These are phyloP conservation scores for Myxocyprinus asiaticus DNA, from an alignment of 2,113 vertebrate genomes.

Conservation along the genomic window DNA sequence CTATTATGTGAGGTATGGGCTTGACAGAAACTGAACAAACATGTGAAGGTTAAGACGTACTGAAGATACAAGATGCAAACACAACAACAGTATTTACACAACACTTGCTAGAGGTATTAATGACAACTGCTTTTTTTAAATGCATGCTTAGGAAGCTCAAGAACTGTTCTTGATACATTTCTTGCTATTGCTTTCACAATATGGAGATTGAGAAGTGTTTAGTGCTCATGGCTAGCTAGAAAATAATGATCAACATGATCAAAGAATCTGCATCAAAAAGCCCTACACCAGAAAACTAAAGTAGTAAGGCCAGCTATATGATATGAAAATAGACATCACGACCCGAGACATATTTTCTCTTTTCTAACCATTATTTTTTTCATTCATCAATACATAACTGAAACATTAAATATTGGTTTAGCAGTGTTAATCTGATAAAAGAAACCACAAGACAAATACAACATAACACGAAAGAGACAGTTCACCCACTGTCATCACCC, in stretches of 20 bases:
- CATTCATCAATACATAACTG: slow-evolving; percentile 24
- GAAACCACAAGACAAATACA: slow-evolving; percentile 17
- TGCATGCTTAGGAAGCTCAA: slow-evolving; percentile 36
- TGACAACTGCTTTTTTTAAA: slow-evolving; percentile 13
- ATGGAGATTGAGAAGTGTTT: slow-evolving; percentile 5
- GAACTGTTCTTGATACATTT: slow-evolving; percentile 37
- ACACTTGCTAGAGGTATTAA: background rate
- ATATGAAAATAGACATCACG: slow-evolving; percentile 42
- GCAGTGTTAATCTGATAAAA: slow-evolving; percentile 4
- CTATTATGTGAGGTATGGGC: background rate
- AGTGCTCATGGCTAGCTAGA: slow-evolving; percentile 12
- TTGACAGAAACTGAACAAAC: background rate
- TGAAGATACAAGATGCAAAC: slow-evolving; percentile 13
- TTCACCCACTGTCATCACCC: no score
- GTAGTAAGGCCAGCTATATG: slow-evolving; percentile 44
- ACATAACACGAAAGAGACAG: background rate
- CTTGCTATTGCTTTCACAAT: slow-evolving; percentile 47
- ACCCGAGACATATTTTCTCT: slow-evolving; percentile 30
- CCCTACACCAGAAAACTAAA: slow-evolving; percentile 26
- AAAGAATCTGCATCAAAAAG: slow-evolving; percentile 46
- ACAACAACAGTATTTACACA: slow-evolving; percentile 22
- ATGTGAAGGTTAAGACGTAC: slow-evolving; percentile 10
- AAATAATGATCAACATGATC: slow-evolving; percentile 56
- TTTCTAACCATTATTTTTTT: slow-evolving; percentile 7
- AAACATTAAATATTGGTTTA: background rate